phyloP scores from a whole-genome alignment of 2,888 invertebrate genomes.

The Escarpia spicata region DNA sequence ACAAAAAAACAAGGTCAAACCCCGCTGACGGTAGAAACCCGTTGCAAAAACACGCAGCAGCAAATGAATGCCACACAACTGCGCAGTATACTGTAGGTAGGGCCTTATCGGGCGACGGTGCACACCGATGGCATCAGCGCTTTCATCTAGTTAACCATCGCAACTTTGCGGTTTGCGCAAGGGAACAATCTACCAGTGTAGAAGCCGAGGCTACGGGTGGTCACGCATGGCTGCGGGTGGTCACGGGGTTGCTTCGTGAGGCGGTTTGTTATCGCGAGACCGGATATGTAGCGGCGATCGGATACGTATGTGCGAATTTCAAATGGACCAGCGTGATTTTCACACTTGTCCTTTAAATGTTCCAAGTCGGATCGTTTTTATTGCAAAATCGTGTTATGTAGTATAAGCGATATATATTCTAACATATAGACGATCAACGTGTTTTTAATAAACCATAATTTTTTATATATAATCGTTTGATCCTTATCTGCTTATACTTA shows the following conservation, averaged over 20 bases:
- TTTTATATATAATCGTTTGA: background rate
- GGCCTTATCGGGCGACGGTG: background rate
- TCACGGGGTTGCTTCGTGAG: background rate
- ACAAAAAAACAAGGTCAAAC: background rate
- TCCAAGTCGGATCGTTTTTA: background rate
- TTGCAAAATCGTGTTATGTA: background rate
- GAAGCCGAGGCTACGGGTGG: background rate
- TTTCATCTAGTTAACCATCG: conserved; percentile 6
- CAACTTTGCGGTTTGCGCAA: background rate
- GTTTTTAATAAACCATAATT: background rate
- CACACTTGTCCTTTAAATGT: background rate
- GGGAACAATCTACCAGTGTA: background rate
- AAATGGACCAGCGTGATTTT: background rate
- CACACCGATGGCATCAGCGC: background rate
- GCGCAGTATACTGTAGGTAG: background rate
- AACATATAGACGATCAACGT: background rate
- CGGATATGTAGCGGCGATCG: background rate
- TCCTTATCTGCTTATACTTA: background rate
- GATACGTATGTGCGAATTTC: background rate
- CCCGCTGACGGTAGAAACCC: background rate
- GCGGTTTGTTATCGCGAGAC: background rate
- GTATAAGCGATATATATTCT: background rate
- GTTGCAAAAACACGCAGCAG: background rate
- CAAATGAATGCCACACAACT: background rate
- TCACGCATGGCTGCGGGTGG: too few relatives aligned